Conservation (phyloP, 2,113 vertebrate species). For the Channa maculata region DNA sequence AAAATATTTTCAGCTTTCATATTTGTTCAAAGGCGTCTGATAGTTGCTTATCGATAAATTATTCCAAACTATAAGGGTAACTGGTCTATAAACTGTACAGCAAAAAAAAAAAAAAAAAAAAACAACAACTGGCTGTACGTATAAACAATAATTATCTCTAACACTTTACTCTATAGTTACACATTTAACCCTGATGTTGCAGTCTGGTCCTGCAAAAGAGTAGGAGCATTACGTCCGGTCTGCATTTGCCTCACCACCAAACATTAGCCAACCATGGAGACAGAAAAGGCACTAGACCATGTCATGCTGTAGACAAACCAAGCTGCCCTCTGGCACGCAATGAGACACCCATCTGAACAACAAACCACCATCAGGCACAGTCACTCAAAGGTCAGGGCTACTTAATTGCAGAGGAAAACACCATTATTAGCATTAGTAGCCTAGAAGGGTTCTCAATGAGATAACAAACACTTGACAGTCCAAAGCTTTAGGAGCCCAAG, state of each 20-base stretch:
- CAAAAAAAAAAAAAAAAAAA: background rate
- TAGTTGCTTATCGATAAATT: background rate
- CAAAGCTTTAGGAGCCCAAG: background rate
- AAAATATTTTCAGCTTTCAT: too few species aligned
- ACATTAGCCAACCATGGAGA: slow-evolving; percentile 24
- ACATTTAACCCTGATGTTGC: slow-evolving; percentile 22
- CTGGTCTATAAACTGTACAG: background rate
- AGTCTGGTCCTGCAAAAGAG: slow-evolving; percentile 21
- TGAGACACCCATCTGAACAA: slow-evolving; percentile 24
- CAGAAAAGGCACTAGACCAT: background rate
- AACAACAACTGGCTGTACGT: too few species aligned
- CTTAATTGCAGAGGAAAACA: slow-evolving; percentile 4
- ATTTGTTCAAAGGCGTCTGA: too few species aligned
- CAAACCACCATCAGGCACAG: slow-evolving; percentile 22
- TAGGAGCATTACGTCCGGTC: background rate
- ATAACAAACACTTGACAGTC: slow-evolving; percentile 30
- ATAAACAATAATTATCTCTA: slow-evolving; percentile 29
- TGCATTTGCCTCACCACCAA: slow-evolving; percentile 20
- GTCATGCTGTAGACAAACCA: slow-evolving; percentile 6
- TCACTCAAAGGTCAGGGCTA: slow-evolving; percentile 4
- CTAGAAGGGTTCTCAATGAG: background rate
- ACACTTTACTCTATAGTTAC: slow-evolving; percentile 8
- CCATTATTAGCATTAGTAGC: slow-evolving; percentile 13
- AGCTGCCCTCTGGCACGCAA: slow-evolving; percentile 8
- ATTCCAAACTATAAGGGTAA: background rate